Evolutionary conservation across 2,113 vertebrate genomes (phyloP).

Genomic region (Dromiciops gliroides): DNA sequence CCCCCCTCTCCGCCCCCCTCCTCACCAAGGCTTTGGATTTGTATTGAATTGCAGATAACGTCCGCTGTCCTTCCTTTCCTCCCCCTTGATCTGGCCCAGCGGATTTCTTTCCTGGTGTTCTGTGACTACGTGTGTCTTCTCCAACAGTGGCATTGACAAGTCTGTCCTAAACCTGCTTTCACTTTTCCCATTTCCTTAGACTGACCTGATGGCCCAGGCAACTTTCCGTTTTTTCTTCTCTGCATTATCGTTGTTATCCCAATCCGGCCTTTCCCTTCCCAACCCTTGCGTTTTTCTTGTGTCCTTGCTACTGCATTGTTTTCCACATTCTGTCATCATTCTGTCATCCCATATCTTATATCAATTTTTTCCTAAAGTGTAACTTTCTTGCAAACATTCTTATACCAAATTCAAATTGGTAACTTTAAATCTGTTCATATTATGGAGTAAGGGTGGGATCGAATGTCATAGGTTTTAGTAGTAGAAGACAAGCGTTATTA

Average conservation of each 20-base stretch:
- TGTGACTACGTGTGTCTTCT: neutral
- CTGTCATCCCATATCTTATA: neutral
- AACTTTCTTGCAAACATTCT: constrained; percentile 47
- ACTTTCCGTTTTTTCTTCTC: neutral
- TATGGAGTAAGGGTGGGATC: neutral
- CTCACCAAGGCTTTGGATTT: neutral
- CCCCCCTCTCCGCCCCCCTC: too few relatives aligned
- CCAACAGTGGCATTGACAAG: neutral
- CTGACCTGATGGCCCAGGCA: neutral
- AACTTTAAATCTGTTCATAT: constrained; percentile 41
- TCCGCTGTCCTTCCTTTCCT: neutral
- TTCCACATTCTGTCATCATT: neutral
- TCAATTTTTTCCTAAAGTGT: neutral
- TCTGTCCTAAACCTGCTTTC: neutral
- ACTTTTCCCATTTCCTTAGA: neutral
- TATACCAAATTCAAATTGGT: constrained; percentile 67
- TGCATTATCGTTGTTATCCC: neutral
- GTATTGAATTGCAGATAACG: neutral
- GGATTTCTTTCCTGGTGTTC: neutral
- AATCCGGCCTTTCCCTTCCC: neutral
- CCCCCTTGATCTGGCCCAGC: neutral
- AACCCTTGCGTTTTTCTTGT: neutral
- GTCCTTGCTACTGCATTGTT: neutral
- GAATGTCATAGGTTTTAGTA: neutral
- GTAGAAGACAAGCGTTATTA: neutral